Evolutionary conservation across 2,113 vertebrate genomes (phyloP), one percentile per base, ranked within the genome.

Genomic region (Zosterops borbonicus): DNA sequence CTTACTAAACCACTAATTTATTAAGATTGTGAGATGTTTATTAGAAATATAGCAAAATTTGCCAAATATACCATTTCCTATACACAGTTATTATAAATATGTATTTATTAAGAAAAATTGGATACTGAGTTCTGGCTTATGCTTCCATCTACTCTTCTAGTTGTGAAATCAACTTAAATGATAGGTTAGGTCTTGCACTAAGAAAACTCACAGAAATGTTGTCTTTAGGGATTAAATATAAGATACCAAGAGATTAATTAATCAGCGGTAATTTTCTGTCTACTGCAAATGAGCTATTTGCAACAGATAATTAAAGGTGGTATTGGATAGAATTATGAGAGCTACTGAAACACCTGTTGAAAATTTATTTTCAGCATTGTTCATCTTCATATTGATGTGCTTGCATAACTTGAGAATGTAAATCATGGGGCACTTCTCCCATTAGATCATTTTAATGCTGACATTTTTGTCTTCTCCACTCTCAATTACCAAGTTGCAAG

Each of bases 1-100:
- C 90, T 82, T 95, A 87, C 46, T 87, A 95, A 97, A 89, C 64
- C 46, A 92, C 80, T 96, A 93, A 96, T 89, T 94, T 96, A 95
- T 86, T 95, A 92, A 87, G 77, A 70, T 77, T 93, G 76, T 60
- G 27, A 78, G 59, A 22, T 95, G 80, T 94, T 94, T 94, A 96
- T 95, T 96, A 96, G 91, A 95, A 94, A 89, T 59, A 49, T 41
- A 96, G 46, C 11, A 92, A 82, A 88, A 18, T 76, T 90, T 92
- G 74, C 80, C 58, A 81, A 92, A 73, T 89, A 31, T 7, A 49
- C 31, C 11, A n/a, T 91, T 85, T 90, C 64, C 64, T 55, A 33
- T 68, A 39, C 39, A 25, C 19, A 76, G 22, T 52, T 87, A 78
- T 52, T 87, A 78, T 59, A 69, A 87, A 65, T 78, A 50, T 6